Evolutionary conservation across 2,888 invertebrate species (phyloP), one percentile per base, ranked within the genome.

Genomic region (Caenorhabditis sp.): DNA sequence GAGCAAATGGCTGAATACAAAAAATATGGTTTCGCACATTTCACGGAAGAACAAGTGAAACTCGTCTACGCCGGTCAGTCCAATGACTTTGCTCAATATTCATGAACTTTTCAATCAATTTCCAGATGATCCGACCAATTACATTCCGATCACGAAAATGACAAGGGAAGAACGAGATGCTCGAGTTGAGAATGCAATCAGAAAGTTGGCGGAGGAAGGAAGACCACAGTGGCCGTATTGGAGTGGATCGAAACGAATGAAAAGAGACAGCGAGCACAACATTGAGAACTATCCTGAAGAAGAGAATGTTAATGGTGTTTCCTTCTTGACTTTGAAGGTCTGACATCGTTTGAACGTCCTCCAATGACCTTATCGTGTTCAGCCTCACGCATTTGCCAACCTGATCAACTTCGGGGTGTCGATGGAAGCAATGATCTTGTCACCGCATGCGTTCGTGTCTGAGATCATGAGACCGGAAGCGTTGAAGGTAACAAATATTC

Each of bases 361-460:
- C 15, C 24, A 30, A 17, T 22, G 11, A 15, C 11, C n/a, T n/a
- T 15, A 22, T 20, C 6, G 59, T 0, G 30, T 79, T 32, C 41
- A 77, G 58, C 86, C 86, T 1, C 78, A 79, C 48, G 85, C 85
- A 1, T 85, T 86, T 68, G 76, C 82, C 0, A 85, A 85, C 48
- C 55, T 81, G 13, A 71, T 86, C 26, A 79, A 78, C 45, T 82
- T 81, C 24, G 84, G 83, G 11, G 78, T 76, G 0, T 73, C 82
- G 0, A 71, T 85, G 52, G 84, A 83, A 72, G 82, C 80, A 13
- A 74, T 83, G 43, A 83, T 85, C 11, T 52, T 87, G 7, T 86
- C 86, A 1, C 87, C 87, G 13, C 80, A 82, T 32, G 86, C 85
- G 0, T 85, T 86, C 41, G 62, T 83, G 3, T 79, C 76, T 1